Percentiles rank a stretch among this genome's conserved stretches.
Conservation (phyloP, 53 echinoderm and acorn worm species). For the Henricia sp. region DNA sequence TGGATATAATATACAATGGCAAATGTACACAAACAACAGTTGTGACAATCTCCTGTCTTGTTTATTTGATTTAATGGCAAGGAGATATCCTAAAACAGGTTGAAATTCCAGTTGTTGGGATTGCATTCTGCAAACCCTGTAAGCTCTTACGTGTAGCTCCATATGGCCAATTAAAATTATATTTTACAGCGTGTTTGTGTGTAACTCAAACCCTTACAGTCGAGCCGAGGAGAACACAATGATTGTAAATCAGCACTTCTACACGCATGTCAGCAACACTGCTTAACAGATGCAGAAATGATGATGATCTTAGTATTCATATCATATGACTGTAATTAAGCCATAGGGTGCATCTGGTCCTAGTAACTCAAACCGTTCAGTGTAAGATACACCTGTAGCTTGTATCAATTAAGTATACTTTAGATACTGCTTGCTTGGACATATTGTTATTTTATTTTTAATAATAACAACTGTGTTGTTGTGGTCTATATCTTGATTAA, state of each 20-base stretch:
- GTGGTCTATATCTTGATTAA: too few relatives aligned
- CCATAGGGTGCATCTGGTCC: slow-evolving; percentile 12
- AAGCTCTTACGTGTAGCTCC: not conserved
- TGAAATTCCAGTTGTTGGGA: not conserved
- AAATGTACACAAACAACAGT: not conserved
- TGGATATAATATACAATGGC: not conserved
- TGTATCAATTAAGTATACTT: slow-evolving; percentile 26
- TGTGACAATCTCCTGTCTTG: slow-evolving; percentile 17
- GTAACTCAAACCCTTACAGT: not conserved
- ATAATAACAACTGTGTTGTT: too few relatives aligned
- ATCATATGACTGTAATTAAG: slow-evolving; percentile 31
- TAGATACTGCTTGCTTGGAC: not conserved
- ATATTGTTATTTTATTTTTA: too few relatives aligned
- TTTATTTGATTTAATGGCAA: slow-evolving; percentile 17
- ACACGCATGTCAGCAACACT: slow-evolving; percentile 22
- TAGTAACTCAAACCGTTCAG: slow-evolving; percentile 10
- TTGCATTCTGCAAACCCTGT: slow-evolving; percentile 15
- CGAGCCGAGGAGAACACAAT: not conserved
- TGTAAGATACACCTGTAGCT: slow-evolving; percentile 27
- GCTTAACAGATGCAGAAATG: slow-evolving; percentile 25
- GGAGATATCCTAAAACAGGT: not conserved
- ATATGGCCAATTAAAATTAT: slow-evolving; percentile 8
- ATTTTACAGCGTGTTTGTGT: not conserved
- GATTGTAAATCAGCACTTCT: slow-evolving; percentile 36
- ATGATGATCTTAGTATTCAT: not conserved